Evolutionary conservation across 2,888 invertebrate genomes (phyloP).

Genomic region (Serripes groenlandicus): DNA sequence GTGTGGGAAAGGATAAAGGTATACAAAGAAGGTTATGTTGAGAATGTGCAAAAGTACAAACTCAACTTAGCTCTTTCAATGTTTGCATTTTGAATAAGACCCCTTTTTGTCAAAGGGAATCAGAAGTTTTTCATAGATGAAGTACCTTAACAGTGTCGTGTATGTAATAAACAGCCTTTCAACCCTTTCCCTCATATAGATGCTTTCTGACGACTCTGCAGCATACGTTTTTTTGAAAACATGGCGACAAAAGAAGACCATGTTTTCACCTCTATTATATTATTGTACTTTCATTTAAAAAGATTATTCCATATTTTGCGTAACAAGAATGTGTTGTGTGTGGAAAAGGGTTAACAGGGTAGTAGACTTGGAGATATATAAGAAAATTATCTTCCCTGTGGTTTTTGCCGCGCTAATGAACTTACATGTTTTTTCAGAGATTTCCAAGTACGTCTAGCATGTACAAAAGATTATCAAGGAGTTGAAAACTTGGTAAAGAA

Average conservation of each 20-base stretch:
- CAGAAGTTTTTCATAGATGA: too few relatives aligned
- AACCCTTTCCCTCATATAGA: too few relatives aligned
- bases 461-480: slow-evolving; percentile 73
- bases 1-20: too few relatives aligned
- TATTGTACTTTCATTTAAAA: neutral
- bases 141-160: too few relatives aligned
- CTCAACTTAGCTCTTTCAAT: too few relatives aligned
- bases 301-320: neutral
- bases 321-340: neutral
- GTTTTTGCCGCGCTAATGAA: neutral
- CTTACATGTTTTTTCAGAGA: slow-evolving; percentile 72
- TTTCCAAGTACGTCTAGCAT: slow-evolving; percentile 81
- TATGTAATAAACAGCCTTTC: too few relatives aligned
- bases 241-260: neutral
- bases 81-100: too few relatives aligned
- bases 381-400: neutral
- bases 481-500: slow-evolving; percentile 81
- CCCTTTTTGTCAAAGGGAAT: too few relatives aligned
- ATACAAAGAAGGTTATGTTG: too few relatives aligned
- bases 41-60: too few relatives aligned
- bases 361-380: neutral
- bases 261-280: neutral
- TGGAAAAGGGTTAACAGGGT: neutral
- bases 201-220: too few relatives aligned
- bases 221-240: neutral